Base-by-base conservation (phyloP, 1,140 invertebrate genomes). In the Drosophila melanogaster region DNA sequence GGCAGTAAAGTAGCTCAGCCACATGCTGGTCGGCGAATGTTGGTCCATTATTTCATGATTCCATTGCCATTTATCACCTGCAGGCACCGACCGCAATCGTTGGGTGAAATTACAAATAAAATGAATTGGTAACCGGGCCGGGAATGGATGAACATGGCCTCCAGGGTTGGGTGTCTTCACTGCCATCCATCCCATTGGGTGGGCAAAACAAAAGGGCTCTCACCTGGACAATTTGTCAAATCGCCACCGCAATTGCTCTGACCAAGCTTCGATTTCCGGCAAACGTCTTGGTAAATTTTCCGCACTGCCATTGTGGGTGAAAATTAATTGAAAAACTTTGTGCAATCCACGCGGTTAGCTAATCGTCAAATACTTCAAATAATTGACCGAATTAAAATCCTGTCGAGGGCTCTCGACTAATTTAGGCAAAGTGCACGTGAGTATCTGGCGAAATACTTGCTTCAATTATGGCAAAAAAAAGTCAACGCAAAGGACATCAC, bases 301-400 rank as follows among this genome's bases (percentile, higher is more conserved):
- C 74, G 40, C 58, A 33, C 22, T 41, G 49, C 79, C 65, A 80
- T 72, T 65, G 78, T 77, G 65, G 47, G 14, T 22, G n/a, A 38
- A 78, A 84, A 89, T 89, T 89, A 89, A 89, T 89, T 89, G 84
- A 89, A 89, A 89, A 89, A 89, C 50, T 89, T 89, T 77, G 43
- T 43, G 57, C 79, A 79, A 72, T 81, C 15, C 22, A 51, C 43
- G 75, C 43, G 69, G 41, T 35, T 26, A 66, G 83, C 79, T 83
- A 86, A 86, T 87, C 75, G 65, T 61, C 79, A 83, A 87, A 87
- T 86, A 87, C 81, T 87, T 87, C 70, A 87, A 81, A 86, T 86
- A 87, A 83, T 86, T 87, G 62, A 44, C 57, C 59, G 65, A 85
- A 86, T 67, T 71, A 40, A 78, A 86, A 81, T 26, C 53, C 60